Base-by-base conservation (phyloP, 2,113 vertebrate genomes). In the Circaetus cinerascens region DNA sequence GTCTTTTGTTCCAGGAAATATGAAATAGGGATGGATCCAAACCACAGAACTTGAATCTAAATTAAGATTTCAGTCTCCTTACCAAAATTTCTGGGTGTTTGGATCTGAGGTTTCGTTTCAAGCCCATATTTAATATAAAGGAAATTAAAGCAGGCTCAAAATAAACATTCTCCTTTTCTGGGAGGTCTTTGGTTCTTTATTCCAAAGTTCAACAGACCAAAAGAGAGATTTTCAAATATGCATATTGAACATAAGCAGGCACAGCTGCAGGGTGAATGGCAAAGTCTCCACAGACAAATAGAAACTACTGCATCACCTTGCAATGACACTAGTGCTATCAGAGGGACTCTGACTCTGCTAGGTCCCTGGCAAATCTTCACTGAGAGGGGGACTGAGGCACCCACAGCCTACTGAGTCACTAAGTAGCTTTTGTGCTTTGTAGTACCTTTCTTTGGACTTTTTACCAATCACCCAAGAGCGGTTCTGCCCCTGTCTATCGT, bases 21-120 rank as follows among this genome's bases (percentile, higher is more conserved):
- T 73, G 43, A 95, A 82, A 72, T 48, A 88, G 51, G 21, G 67
- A 76, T 36, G 30, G 36, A 57, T 83, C 88, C 92, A 95, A 93
- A 88, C 85, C 92, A 94, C 71, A 95, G 64, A 83, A 88, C 55
- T 86, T 93, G 22, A 80, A 79, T 66, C 57, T 66, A 93, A 95
- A 93, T 73, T 62, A 36, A 88, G 29, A 92, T 76, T 94, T 93
- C 71, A 82, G 36, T 15, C 18, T 86, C 40, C 81, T 64, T 55
- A 83, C 53, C 1, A 9, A 95, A 86, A 88, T 77, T 76, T 94
- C 77, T 86, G 67, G 2, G 17, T 59, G 46, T 88, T 95, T 92
- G n/a, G 55, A 77, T 59, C 22, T 51, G 66, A 91, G 60, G 41
- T 86, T 93, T 94, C 74, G 6, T 76, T 96, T 94, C 55, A 95